A percentile compares a stretch with the other conserved stretches of the same genome.
phyloP scores from a whole-genome alignment of 1,140 invertebrate species.

The Lepidurus arcticus region DNA sequence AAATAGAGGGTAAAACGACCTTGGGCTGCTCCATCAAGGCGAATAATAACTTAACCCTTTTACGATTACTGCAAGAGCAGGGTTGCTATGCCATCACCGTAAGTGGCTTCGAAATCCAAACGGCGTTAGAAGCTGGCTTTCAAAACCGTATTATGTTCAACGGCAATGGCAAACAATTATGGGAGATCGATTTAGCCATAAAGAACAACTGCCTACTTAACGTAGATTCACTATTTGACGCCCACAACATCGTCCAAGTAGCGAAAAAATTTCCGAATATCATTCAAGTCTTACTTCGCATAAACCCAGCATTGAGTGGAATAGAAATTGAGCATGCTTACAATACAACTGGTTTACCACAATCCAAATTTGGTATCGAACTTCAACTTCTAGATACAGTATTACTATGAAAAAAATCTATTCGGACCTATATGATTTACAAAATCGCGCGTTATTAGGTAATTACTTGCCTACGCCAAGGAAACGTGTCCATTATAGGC shows the following conservation, averaged over 20 bases:
- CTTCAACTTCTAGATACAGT: constrained; percentile 37
- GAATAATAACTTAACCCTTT: constrained; percentile 43
- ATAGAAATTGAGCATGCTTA: constrained; percentile 39
- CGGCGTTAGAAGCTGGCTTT: constrained; percentile 43
- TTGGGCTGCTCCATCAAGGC: constrained; percentile 44
- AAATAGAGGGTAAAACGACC: not conserved
- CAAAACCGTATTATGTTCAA: constrained; percentile 43
- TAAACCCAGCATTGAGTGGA: constrained; percentile 31
- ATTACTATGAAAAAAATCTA: constrained; percentile 31
- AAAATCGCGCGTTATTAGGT: not conserved
- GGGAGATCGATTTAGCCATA: constrained; percentile 45
- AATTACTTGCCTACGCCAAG: not conserved
- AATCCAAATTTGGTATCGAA: constrained; percentile 43
- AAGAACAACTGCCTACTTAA: constrained; percentile 43
- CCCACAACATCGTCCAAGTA: constrained; percentile 40
- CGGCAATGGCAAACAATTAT: constrained; percentile 46
- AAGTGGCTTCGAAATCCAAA: constrained; percentile 45
- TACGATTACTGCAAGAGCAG: constrained; percentile 40
- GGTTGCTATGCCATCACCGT: constrained; percentile 42
- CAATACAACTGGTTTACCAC: constrained; percentile 39
- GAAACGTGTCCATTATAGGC: constrained; percentile 40
- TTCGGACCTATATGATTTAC: constrained; percentile 23
- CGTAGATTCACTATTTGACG: constrained; percentile 46
- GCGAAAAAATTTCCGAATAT: constrained; percentile 23
- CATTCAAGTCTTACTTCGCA: constrained; percentile 29